A percentile compares a stretch with the other conserved stretches of the same genome.
Conservation (phyloP, 2,113 vertebrate species). For the Otis tarda region DNA sequence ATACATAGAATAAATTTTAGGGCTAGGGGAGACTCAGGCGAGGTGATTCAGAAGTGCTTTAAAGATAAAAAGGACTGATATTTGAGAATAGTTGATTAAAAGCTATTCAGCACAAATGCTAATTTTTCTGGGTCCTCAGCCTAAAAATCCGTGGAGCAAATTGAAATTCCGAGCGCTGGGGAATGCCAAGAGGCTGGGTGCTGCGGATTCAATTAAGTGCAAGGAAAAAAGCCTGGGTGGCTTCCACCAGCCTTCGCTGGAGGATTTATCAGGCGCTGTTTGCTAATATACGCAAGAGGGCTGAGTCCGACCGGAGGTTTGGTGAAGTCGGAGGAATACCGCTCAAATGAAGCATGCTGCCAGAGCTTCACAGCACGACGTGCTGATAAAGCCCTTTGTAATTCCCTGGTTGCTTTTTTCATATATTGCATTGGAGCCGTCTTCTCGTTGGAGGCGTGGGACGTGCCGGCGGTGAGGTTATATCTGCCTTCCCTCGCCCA, state of each 20-base stretch:
- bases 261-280: neutral
- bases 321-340: neutral
- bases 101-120: conserved; percentile 70
- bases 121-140: conserved; percentile 56
- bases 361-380: neutral
- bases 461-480: neutral
- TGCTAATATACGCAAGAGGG: neutral
- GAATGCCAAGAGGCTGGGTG: conserved; percentile 57
- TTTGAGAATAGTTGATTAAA: conserved; percentile 67
- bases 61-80: conserved; percentile 41
- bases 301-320: neutral
- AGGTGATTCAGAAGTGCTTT: conserved; percentile 46
- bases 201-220: conserved; percentile 61
- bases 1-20: neutral
- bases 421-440: neutral
- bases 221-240: neutral
- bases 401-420: neutral
- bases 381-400: neutral
- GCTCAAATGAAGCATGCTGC: neutral
- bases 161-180: conserved; percentile 60
- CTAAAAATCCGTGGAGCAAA: conserved; percentile 66
- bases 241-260: conserved; percentile 10
- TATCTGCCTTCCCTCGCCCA: neutral
- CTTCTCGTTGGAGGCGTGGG: rapidly evolving
- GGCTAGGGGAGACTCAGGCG: neutral